Conservation (phyloP, 1,140 invertebrate genomes). For the Brachionus calyciflorus region DNA sequence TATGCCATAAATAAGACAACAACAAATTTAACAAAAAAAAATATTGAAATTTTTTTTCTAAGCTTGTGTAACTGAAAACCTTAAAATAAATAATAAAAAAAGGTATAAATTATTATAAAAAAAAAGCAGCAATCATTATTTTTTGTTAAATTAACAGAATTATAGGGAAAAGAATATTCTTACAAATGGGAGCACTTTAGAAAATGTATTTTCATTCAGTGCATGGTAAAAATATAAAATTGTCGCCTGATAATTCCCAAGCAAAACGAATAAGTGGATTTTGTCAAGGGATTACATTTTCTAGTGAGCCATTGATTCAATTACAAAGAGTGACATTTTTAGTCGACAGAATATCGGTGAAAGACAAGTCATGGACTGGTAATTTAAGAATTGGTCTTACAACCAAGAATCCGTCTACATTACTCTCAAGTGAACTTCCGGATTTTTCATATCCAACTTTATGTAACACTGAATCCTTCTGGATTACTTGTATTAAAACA, state of each 20-base stretch:
- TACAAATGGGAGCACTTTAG: no score
- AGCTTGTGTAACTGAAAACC: no score
- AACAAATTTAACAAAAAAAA: no score
- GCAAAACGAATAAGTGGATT: neutral
- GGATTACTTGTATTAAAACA: conserved; percentile 56
- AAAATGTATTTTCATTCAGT: conserved; percentile 46
- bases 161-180: no score
- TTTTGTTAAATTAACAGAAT: no score
- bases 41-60: no score
- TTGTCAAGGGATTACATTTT: conserved; percentile 24
- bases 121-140: no score
- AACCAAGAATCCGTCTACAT: conserved; percentile 52
- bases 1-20: no score
- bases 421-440: conserved; percentile 52
- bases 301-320: neutral
- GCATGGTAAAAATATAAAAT: conserved; percentile 38
- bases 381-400: conserved; percentile 59
- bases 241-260: neutral
- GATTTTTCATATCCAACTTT: conserved; percentile 57
- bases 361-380: conserved; percentile 57
- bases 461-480: conserved; percentile 55
- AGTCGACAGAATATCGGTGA: conserved; percentile 51
- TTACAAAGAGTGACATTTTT: conserved; percentile 49
- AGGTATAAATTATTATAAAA: no score
- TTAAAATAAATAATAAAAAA: no score